A percentile compares a stretch with the other conserved stretches of the same genome.
Conservation (phyloP, 2,888 invertebrate species). For the Lymantria dispar region DNA sequence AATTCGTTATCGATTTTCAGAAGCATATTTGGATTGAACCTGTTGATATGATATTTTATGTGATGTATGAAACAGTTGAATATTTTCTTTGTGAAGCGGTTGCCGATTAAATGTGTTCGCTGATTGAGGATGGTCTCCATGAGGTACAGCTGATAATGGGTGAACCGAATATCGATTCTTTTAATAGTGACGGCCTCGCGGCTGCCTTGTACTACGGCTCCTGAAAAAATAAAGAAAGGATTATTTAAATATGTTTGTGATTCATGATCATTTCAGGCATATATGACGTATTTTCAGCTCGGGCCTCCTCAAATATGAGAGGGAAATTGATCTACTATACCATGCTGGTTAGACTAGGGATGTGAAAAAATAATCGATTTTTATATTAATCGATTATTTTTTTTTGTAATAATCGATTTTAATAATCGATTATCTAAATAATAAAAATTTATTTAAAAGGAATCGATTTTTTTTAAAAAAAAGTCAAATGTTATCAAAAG, state of each 20-base stretch:
- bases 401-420: too few relatives aligned
- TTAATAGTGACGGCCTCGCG: slow-evolving; percentile 23
- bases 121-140: slow-evolving; percentile 58
- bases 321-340: too few relatives aligned
- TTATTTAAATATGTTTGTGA: not conserved
- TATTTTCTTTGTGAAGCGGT: slow-evolving; percentile 53
- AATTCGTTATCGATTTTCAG: slow-evolving; percentile 88
- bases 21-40: slow-evolving; percentile 83
- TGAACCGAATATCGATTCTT: slow-evolving; percentile 43
- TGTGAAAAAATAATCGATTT: too few relatives aligned
- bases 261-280: too few relatives aligned
- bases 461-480: too few relatives aligned
- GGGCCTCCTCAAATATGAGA: too few relatives aligned
- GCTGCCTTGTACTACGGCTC: slow-evolving; percentile 65
- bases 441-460: too few relatives aligned
- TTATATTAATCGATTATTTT: too few relatives aligned
- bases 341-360: too few relatives aligned
- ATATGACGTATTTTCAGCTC: too few relatives aligned
- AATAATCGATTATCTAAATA: too few relatives aligned
- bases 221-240: slow-evolving; percentile 42
- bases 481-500: too few relatives aligned
- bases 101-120: slow-evolving; percentile 56
- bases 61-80: slow-evolving; percentile 52
- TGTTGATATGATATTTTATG: slow-evolving; percentile 59
- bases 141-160: slow-evolving; percentile 40